Base-by-base conservation (phyloP, 2,888 invertebrate species). In the Campoplex capitator region DNA sequence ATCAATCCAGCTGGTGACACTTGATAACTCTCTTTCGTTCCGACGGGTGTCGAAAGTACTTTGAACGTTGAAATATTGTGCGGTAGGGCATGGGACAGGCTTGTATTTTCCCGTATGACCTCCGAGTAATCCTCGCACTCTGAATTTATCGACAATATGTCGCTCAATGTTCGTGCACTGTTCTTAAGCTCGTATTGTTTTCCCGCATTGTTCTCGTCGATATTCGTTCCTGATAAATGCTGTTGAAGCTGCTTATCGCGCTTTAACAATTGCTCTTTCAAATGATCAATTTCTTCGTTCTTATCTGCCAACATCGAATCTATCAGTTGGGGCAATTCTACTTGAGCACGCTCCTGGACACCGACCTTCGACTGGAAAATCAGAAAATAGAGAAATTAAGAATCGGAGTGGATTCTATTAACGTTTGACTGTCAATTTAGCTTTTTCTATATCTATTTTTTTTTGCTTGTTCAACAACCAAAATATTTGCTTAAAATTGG, bases 81-180 rank as follows among this genome's bases (percentile, higher is more conserved):
- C 0, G 89, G 88, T 48, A 89, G 67, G 3, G 83, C 89, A 4
- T 88, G 89, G 0, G 91, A 91, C 0, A 86, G 86, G 87, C 94
- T 92, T 0, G 90, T 88, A 0, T 84, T 83, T 13, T 91, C 92
- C 56, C 94, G 89, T 28, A 94, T 90, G 0, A 92, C 88, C 67
- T 94, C 94, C 0, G 90, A 87, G 3, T 90, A 96, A 89, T 97
- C 97, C 87, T 97, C 97, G 85, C 96, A 96, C 89, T 97, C 97
- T 0, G 97, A 96, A 76, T 94, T 90, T 92, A 97, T 96, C 0
- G 97, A 97, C 0, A 97, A 95, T 84, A 97, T 96, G 89, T 97
- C 97, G 92, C 97, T 97, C 7, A 97, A 94, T 0, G 97, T 97
- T 62, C 97, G 95, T 0, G 96, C 97, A 73, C 97, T 97, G 80